These are phyloP conservation scores for Bursaphelenchus okinawaensis DNA, from an alignment of 2,888 invertebrate genomes.

Conservation along the genomic window DNA sequence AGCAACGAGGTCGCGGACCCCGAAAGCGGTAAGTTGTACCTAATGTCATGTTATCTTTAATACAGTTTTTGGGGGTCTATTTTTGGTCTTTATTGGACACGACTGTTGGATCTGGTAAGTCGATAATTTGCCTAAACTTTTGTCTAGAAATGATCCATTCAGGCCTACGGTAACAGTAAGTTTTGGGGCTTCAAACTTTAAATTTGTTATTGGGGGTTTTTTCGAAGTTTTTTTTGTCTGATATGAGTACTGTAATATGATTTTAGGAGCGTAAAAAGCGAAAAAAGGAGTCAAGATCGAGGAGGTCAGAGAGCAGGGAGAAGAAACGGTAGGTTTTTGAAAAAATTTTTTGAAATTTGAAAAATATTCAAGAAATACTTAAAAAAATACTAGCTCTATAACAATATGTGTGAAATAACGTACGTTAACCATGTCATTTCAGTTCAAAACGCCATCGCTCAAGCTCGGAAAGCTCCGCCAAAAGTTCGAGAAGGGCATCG, in stretches of 20 bases:
- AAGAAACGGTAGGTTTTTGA: background rate
- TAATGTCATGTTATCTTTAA: background rate
- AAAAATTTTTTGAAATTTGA: background rate
- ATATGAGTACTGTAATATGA: too few relatives aligned
- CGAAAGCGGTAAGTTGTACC: background rate
- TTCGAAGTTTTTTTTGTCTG: background rate
- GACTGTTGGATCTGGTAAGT: too few relatives aligned
- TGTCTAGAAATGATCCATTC: too few relatives aligned
- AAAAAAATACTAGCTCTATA: background rate
- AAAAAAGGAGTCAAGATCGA: background rate
- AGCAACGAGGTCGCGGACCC: background rate
- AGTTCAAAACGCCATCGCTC: background rate
- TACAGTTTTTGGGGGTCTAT: background rate
- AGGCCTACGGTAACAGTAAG: too few relatives aligned
- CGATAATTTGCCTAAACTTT: too few relatives aligned
- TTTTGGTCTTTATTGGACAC: background rate
- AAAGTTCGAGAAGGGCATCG: background rate
- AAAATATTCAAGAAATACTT: background rate
- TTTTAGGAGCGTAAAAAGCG: background rate
- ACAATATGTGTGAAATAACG: background rate
- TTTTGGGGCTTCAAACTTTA: too few relatives aligned
- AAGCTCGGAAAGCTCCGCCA: conserved; percentile 3
- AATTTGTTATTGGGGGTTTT: background rate
- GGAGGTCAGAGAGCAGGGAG: background rate
- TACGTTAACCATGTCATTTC: background rate